These are phyloP conservation scores for Deilephila elpenor DNA, from an alignment of 2,888 invertebrate species.

Conservation along the genomic window DNA sequence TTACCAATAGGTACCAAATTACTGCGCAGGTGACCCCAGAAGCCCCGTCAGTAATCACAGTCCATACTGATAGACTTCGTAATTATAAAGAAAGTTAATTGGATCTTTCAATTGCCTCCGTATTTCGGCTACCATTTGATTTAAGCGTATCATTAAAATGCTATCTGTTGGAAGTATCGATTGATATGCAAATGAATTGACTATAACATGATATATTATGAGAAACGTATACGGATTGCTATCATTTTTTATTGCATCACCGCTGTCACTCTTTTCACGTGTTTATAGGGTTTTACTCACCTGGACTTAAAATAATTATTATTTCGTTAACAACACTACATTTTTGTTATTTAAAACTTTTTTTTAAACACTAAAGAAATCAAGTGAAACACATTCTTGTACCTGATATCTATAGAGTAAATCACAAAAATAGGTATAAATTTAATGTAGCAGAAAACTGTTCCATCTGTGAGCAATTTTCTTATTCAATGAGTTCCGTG, in stretches of 20 bases:
- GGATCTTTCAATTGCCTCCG: constrained; percentile 32
- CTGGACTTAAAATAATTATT: background rate
- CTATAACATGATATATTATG: constrained; percentile 28
- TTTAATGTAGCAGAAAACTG: background rate
- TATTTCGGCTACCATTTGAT: constrained; percentile 32
- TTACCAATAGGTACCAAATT: constrained; percentile 23
- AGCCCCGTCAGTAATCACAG: constrained; percentile 30
- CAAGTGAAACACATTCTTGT: too few species aligned
- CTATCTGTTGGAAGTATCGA: constrained; percentile 30
- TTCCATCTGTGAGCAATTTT: constrained; percentile 7
- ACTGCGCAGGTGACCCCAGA: constrained; percentile 27
- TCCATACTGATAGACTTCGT: constrained; percentile 28
- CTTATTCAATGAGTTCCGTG: constrained; percentile 55
- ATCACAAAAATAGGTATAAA: too few species aligned
- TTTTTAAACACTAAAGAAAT: too few species aligned
- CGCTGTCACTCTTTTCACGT: background rate
- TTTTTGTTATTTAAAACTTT: too few species aligned
- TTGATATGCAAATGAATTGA: constrained; percentile 31
- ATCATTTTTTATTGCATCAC: constrained; percentile 12
- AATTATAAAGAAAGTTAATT: constrained; percentile 33
- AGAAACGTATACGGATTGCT: constrained; percentile 22
- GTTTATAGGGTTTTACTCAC: background rate
- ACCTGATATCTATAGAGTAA: too few species aligned
- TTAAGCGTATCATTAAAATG: constrained; percentile 26
- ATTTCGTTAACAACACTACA: too few species aligned